A percentile compares a stretch with the other conserved stretches of the same genome.
Evolutionary conservation across 2,888 invertebrate species (phyloP).

Genomic region (Halictus ligatus): DNA sequence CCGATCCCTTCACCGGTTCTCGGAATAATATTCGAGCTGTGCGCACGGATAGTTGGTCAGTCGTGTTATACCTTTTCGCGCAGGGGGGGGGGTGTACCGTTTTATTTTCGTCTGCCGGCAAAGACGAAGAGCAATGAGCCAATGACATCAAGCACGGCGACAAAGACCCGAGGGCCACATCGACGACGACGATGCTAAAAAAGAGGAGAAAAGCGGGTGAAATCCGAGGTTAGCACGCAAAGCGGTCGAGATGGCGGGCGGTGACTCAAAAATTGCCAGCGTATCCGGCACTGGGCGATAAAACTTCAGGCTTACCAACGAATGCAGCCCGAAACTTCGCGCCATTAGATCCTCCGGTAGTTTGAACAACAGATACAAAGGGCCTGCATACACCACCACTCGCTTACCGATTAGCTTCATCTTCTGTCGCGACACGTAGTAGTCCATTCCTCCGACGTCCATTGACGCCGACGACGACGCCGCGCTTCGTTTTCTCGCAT

Average conservation of each 20-base stretch:
- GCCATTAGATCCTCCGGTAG: constrained; percentile 76
- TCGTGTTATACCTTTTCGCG: constrained; percentile 19
- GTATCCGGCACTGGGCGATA: constrained; percentile 71
- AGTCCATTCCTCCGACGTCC: constrained; percentile 6
- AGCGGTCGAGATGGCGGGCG: constrained; percentile 49
- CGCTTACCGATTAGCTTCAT: constrained; percentile 33
- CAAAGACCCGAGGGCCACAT: constrained; percentile 33
- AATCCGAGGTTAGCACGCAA: constrained; percentile 49
- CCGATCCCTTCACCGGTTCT: not conserved
- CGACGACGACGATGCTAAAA: constrained; percentile 1
- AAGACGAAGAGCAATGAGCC: constrained; percentile 25
- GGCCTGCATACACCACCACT: constrained; percentile 20
- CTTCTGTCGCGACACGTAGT: constrained; percentile 51
- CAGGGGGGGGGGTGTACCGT: not conserved
- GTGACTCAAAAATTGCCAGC: constrained; percentile 75
- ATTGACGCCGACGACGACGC: not conserved
- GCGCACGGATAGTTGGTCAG: constrained; percentile 1
- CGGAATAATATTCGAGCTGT: constrained; percentile 1
- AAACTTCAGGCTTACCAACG: constrained; percentile 68
- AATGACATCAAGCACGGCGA: constrained; percentile 33
- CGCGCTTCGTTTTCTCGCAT: constrained; percentile 15
- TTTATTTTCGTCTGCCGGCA: not conserved
- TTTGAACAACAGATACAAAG: constrained; percentile 70
- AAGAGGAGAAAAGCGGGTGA: constrained; percentile 19
- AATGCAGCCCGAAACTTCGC: constrained; percentile 75